A percentile compares a stretch with the other conserved stretches of the same genome.
phyloP scores from a whole-genome alignment of 1,140 invertebrate genomes.

The Sarcophaga peregrina region DNA sequence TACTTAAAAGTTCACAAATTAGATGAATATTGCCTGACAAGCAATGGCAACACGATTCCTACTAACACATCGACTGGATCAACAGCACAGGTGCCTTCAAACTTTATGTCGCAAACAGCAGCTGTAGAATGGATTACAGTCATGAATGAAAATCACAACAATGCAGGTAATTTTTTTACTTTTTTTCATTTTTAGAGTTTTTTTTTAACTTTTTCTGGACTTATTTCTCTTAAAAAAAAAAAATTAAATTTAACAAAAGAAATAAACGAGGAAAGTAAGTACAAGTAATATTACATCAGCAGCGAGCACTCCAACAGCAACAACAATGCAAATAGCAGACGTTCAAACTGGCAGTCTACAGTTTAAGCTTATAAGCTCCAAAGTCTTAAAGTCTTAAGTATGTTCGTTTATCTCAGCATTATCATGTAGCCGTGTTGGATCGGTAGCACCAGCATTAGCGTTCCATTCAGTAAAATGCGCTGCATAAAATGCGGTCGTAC shows the following conservation, averaged over 20 bases:
- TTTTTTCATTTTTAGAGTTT: background rate
- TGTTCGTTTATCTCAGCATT: too few species aligned
- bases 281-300: background rate
- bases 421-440: too few species aligned
- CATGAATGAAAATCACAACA: slow-evolving; percentile 55
- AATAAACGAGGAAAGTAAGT: background rate
- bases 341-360: too few species aligned
- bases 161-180: slow-evolving; percentile 49
- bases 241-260: too few species aligned
- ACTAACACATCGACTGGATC: slow-evolving; percentile 43
- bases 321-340: too few species aligned
- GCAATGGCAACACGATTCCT: slow-evolving; percentile 55
- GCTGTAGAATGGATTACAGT: slow-evolving; percentile 56
- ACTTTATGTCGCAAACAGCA: slow-evolving; percentile 53
- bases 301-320: background rate
- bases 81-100: slow-evolving; percentile 35
- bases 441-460: too few species aligned
- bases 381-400: too few species aligned
- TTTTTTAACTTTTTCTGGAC: background rate
- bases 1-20: slow-evolving; percentile 21
- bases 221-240: background rate
- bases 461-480: too few species aligned
- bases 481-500: too few species aligned
- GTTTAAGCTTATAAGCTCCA: too few species aligned
- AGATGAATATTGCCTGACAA: slow-evolving; percentile 45